These are phyloP conservation scores for Phengaris arion DNA, from an alignment of 2,888 invertebrate species.

Conservation along the genomic window DNA sequence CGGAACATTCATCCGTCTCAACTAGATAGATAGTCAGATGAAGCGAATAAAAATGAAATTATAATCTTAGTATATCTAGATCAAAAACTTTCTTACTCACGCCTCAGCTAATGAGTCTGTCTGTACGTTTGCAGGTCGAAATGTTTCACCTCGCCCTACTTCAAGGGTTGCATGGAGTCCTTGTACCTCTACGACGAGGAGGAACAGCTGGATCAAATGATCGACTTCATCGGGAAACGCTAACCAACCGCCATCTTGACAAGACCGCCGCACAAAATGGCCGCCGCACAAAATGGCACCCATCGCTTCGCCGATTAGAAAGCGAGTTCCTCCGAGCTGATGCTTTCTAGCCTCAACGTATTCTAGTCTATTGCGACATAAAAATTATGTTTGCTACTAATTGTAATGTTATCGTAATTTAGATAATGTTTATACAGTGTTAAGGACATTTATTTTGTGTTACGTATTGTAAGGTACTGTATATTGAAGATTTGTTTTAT, in stretches of 20 bases:
- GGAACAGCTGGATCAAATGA: constrained; percentile 88
- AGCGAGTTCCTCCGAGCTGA: constrained; percentile 66
- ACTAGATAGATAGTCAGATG: no score
- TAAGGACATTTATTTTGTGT: constrained; percentile 68
- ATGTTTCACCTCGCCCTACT: constrained; percentile 89
- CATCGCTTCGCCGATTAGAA: constrained; percentile 57
- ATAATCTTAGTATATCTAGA: no score
- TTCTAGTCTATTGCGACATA: constrained; percentile 77
- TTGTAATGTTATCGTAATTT: constrained; percentile 69
- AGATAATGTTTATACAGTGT: constrained; percentile 54
- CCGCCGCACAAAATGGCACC: constrained; percentile 50
- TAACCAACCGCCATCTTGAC: constrained; percentile 59
- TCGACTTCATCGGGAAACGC: constrained; percentile 86
- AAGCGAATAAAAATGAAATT: no score
- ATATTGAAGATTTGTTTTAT: constrained; percentile 61
- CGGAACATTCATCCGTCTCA: no score
- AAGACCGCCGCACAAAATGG: constrained; percentile 50
- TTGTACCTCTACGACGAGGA: constrained; percentile 88
- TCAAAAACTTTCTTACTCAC: neutral
- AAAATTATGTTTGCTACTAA: constrained; percentile 72
- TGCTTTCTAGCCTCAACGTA: constrained; percentile 79
- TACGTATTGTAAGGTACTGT: constrained; percentile 71
- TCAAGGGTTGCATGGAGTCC: constrained; percentile 89
- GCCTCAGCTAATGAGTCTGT: neutral
- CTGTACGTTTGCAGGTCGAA: constrained; percentile 81